A percentile compares a stretch with the other conserved stretches of the same genome.
phyloP scores from a whole-genome alignment of 2,113 vertebrate genomes.

The Rhizomys pruinosus region DNA sequence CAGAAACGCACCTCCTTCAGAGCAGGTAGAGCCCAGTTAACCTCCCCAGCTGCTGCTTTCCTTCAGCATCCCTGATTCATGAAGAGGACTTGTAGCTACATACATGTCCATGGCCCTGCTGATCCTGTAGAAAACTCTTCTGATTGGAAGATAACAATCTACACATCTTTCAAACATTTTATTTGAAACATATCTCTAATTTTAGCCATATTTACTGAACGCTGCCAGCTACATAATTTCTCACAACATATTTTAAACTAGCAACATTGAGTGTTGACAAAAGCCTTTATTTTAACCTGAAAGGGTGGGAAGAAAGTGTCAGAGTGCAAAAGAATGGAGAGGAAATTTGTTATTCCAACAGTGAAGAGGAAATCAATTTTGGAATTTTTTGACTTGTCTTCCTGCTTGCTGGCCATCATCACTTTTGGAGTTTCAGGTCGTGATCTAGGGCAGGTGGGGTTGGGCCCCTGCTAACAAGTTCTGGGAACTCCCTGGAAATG shows the following conservation, averaged over 20 bases:
- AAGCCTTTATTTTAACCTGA: not conserved
- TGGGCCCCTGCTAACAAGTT: not conserved
- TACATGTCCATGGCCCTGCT: too few relatives aligned
- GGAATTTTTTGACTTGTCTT: not conserved
- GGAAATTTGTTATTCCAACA: not conserved
- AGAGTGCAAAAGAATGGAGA: not conserved
- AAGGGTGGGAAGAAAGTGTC: not conserved
- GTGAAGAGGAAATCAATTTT: not conserved
- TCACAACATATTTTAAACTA: slow-evolving; percentile 29
- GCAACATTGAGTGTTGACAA: slow-evolving; percentile 1
- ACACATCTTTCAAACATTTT: slow-evolving; percentile 3
- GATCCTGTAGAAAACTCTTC: not conserved
- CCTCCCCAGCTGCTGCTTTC: not conserved
- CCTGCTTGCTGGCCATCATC: not conserved
- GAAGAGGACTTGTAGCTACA: too few relatives aligned
- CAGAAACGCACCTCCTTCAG: not conserved
- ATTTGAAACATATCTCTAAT: not conserved
- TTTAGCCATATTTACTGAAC: slow-evolving; percentile 14
- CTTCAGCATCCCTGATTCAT: not conserved
- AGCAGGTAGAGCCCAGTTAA: not conserved
- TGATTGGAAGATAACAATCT: not conserved
- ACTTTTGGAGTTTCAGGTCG: not conserved
- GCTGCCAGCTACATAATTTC: not conserved
- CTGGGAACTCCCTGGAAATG: not conserved
- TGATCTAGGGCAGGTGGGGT: not conserved